Base-by-base conservation (phyloP, 1,140 invertebrate genomes). In the Venustaconcha ellipsiformis region DNA sequence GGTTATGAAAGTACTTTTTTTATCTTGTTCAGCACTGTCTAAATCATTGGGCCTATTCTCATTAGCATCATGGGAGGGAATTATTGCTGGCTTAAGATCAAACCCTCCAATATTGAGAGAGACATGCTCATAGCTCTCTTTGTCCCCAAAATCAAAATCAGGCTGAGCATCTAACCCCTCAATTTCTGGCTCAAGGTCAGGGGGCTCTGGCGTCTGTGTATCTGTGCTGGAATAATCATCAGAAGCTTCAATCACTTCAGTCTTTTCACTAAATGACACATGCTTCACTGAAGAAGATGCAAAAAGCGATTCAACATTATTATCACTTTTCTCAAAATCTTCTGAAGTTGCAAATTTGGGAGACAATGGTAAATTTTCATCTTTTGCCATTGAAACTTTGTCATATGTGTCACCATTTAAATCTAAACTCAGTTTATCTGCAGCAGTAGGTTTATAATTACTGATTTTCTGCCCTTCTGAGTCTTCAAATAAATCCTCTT, bases 251-350 rank as follows among this genome's bases (percentile, higher is more conserved):
- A 77, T 72, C 13, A 77, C 66, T 72, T 77, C 75, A 48, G 69
- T 77, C 12, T 67, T 57, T 68, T 77, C 75, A 68, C 72, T 77
- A 56, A 77, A 77, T 57, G 75, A 77, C n/a, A 77, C 75, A 59
- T 70, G 69, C 62, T 72, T 72, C 20, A 55, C 58, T 14, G 18
- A 63, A 66, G 55, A 59, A 12, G 48, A 55, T 18, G 37, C 37
- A 6, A 48, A 48, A 48, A 11, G 37, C 1, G 5, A 11, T 48
- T 4, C 6, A 1, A 5, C 37, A 48, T 48, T 48, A 6, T 48
- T 11, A 6, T 11, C 37, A 48, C 37, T 48, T 48, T 48, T 48
- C 37, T 48, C 37, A 48, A 48, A 48, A 11, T 48, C 37, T 48
- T 48, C 6, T 48, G 37, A 48, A 48, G 37, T 48, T 48, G 37